Conservation (phyloP, 2,888 invertebrate species). For the Drosophila phalerata region DNA sequence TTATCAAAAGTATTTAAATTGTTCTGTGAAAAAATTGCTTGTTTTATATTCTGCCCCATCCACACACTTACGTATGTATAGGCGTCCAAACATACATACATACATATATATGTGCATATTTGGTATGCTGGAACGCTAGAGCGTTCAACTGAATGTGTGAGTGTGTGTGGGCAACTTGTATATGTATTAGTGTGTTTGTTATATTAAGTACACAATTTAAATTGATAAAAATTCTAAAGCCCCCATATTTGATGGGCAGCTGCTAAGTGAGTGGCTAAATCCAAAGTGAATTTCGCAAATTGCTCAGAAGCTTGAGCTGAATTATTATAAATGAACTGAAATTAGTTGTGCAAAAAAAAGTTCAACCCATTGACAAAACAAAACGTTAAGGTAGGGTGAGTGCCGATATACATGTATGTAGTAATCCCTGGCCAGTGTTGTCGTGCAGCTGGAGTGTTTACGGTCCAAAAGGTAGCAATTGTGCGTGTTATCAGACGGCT, state of each 20-base stretch:
- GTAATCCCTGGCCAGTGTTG: constrained; percentile 67
- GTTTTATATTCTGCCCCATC: constrained; percentile 35
- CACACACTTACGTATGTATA: constrained; percentile 7
- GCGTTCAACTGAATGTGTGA: constrained; percentile 40
- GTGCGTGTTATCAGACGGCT: constrained; percentile 35
- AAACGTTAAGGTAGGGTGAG: constrained; percentile 24
- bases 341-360: constrained; percentile 24
- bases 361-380: constrained; percentile 60
- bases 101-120: constrained; percentile 33
- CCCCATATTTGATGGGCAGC: constrained; percentile 22
- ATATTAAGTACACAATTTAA: constrained; percentile 72
- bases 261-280: constrained; percentile 10
- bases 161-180: constrained; percentile 26
- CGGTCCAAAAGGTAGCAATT: constrained; percentile 26
- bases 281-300: constrained; percentile 27
- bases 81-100: constrained; percentile 6
- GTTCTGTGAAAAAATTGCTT: constrained; percentile 40
- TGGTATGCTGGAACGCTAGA: constrained; percentile 64
- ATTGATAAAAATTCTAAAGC: constrained; percentile 61
- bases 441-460: constrained; percentile 46
- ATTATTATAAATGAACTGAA: constrained; percentile 17
- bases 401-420: constrained; percentile 59
- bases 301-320: constrained; percentile 11
- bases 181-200: constrained; percentile 45
- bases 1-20: constrained; percentile 6